Percentiles rank a stretch among this genome's conserved stretches.
Conservation (phyloP, 2,797 vertebrate genomes). For the Sebastes flavidus region DNA sequence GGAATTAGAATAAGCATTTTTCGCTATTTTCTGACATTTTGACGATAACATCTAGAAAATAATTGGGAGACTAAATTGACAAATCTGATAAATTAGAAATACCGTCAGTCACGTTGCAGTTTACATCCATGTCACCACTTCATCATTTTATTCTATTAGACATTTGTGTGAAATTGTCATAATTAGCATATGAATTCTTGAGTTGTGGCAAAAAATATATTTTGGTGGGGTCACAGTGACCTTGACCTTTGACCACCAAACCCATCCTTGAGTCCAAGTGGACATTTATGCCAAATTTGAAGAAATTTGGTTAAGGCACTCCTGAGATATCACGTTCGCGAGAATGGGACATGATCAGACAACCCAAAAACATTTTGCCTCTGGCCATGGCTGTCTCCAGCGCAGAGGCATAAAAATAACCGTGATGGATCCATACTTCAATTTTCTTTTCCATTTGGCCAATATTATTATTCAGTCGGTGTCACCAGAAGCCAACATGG, state of each 20-base stretch:
- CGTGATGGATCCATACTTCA: neutral
- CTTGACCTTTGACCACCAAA: neutral
- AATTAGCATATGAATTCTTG: neutral
- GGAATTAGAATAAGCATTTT: neutral
- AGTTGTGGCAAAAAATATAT: neutral
- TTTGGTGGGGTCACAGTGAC: no score
- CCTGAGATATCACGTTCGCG: neutral
- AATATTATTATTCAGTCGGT: neutral
- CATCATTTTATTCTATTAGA: no score
- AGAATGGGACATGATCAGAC: no score
- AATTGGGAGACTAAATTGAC: neutral
- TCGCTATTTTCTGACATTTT: neutral
- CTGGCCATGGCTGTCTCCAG: neutral
- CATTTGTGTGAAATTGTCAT: neutral
- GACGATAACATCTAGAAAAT: neutral
- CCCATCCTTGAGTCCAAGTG: neutral
- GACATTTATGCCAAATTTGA: neutral
- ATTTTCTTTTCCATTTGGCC: neutral
- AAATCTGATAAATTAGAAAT: neutral
- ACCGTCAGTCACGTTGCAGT: no score
- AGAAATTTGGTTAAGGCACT: neutral
- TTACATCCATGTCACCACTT: no score
- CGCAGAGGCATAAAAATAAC: neutral
- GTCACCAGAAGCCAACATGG: neutral
- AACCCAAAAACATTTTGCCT: neutral